Conservation (phyloP, 2,888 invertebrate species). For the Nomada ferruginata region DNA sequence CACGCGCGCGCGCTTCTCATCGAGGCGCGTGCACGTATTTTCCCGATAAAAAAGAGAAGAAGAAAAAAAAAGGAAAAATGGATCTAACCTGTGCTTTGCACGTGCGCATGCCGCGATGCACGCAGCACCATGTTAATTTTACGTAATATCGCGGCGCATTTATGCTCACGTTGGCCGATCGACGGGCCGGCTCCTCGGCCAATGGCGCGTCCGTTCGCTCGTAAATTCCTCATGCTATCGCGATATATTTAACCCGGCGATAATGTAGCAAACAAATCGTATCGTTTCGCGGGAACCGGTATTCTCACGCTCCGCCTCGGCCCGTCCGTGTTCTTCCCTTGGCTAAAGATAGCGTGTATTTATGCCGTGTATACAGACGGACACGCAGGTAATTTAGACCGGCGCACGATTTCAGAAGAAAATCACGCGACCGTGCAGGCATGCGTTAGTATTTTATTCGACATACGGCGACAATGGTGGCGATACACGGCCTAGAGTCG, state of each 20-base stretch:
- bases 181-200: slow-evolving; percentile 18
- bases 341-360: slow-evolving; percentile 66
- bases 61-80: background rate
- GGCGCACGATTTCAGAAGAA: slow-evolving; percentile 3
- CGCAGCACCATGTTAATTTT: slow-evolving; percentile 42
- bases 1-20: slow-evolving; percentile 16
- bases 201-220: slow-evolving; percentile 46
- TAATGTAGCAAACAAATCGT: slow-evolving; percentile 66
- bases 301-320: slow-evolving; percentile 62
- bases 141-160: slow-evolving; percentile 36
- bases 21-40: slow-evolving; percentile 40
- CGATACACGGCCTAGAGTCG: background rate
- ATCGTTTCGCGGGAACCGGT: slow-evolving; percentile 69
- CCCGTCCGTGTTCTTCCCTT: slow-evolving; percentile 24
- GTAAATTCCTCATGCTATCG: slow-evolving; percentile 55
- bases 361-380: slow-evolving; percentile 29
- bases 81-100: background rate
- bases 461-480: background rate
- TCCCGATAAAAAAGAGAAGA: slow-evolving; percentile 4
- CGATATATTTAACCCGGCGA: slow-evolving; percentile 64
- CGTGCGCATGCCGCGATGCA: background rate
- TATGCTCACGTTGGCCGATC: slow-evolving; percentile 15
- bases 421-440: background rate
- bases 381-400: too few relatives aligned
- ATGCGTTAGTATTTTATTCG: background rate